Conservation (phyloP, 2,797 vertebrate species). For the Rhodeus uyekii region DNA sequence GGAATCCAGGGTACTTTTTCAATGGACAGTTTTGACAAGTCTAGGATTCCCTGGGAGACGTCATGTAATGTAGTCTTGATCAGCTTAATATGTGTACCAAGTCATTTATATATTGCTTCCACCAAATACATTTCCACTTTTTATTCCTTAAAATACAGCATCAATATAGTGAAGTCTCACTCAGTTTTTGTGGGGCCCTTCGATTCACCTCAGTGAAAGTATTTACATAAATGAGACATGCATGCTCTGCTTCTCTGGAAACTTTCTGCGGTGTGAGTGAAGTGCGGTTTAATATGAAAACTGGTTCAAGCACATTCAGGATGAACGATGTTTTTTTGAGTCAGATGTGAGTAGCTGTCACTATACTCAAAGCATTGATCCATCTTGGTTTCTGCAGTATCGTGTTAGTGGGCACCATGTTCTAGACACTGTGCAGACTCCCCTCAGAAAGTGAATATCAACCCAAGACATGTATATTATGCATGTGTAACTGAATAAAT, state of each 20-base stretch:
- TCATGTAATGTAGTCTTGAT: neutral
- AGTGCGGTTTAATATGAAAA: constrained; percentile 42
- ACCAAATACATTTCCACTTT: neutral
- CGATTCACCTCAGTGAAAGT: constrained; percentile 8
- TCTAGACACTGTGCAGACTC: constrained; percentile 44
- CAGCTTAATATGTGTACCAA: neutral
- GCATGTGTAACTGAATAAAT: neutral
- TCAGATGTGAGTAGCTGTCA: constrained; percentile 69
- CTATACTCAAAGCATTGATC: constrained; percentile 67
- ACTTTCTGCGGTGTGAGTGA: neutral
- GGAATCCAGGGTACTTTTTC: neutral
- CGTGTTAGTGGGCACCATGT: constrained; percentile 41
- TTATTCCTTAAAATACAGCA: neutral
- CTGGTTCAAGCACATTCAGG: constrained; percentile 14
- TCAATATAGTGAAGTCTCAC: neutral
- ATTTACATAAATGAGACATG: constrained; percentile 39
- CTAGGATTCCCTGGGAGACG: neutral
- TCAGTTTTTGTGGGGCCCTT: neutral
- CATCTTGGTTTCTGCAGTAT: constrained; percentile 61
- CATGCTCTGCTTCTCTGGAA: constrained; percentile 5
- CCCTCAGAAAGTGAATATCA: neutral
- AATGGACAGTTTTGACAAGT: neutral
- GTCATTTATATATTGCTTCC: neutral
- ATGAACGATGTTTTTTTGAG: constrained; percentile 65
- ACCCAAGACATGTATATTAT: neutral